Conservation (phyloP, 2,888 invertebrate genomes). For the Lasioglossum oenotherae region DNA sequence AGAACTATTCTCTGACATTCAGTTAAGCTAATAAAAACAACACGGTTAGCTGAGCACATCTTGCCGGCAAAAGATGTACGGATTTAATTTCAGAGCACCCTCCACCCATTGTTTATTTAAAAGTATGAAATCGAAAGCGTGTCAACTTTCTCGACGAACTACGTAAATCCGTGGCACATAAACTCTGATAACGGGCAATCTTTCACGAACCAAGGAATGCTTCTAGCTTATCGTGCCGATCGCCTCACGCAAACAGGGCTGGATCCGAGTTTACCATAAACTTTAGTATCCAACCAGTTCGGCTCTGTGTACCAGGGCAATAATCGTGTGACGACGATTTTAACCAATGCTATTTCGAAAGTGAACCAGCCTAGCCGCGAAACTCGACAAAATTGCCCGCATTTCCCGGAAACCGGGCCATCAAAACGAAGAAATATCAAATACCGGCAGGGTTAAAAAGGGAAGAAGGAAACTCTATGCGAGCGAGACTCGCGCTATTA, state of each 20-base stretch:
- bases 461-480: conserved; percentile 57
- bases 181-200: background rate
- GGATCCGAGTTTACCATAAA: conserved; percentile 7
- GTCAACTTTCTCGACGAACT: conserved; percentile 4
- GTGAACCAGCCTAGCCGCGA: background rate
- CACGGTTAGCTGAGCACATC: background rate
- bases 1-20: background rate
- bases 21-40: background rate
- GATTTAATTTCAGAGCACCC: background rate
- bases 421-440: background rate
- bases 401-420: conserved; percentile 10
- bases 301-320: background rate
- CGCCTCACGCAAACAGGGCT: background rate
- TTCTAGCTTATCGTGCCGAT: background rate
- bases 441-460: conserved; percentile 23
- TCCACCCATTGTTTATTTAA: background rate
- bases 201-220: conserved; percentile 2
- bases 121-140: background rate
- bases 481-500: conserved; percentile 64
- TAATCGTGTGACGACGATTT: background rate
- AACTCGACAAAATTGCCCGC: background rate
- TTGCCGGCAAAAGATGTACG: background rate
- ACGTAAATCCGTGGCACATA: background rate
- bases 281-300: background rate
- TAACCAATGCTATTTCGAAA: background rate